A percentile compares a stretch with the other conserved stretches of the same genome.
phyloP scores from a whole-genome alignment of 2,888 invertebrate species.

The Pomacea canaliculata region DNA sequence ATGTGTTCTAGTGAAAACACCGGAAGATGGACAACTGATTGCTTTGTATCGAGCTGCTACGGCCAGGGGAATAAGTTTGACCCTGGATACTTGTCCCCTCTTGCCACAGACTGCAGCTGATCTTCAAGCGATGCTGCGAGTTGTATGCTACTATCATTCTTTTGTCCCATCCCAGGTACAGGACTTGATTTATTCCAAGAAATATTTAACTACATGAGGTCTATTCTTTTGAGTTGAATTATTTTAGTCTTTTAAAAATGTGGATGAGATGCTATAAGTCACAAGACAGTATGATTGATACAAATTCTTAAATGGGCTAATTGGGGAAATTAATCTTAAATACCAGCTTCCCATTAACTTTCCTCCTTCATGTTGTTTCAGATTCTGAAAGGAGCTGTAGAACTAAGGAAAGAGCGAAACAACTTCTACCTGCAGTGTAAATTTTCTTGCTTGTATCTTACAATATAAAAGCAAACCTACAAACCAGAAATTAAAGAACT shows the following conservation, averaged over 20 bases:
- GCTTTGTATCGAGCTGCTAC: constrained; percentile 23
- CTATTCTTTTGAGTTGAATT: not conserved
- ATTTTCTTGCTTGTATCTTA: constrained; percentile 25
- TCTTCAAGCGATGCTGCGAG: constrained; percentile 53
- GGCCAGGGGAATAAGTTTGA: constrained; percentile 41
- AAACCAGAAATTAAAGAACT: too few species aligned
- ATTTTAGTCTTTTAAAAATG: not conserved
- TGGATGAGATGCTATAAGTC: not conserved
- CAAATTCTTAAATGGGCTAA: not conserved
- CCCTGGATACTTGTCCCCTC: constrained; percentile 46
- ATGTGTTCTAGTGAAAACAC: constrained; percentile 34
- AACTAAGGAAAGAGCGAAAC: constrained; percentile 54
- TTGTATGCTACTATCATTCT: constrained; percentile 50
- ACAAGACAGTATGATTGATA: not conserved
- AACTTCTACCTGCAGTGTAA: constrained; percentile 57
- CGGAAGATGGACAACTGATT: constrained; percentile 28
- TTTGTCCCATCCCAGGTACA: constrained; percentile 54
- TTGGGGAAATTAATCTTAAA: too few species aligned
- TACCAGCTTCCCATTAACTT: not conserved
- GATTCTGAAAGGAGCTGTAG: constrained; percentile 58
- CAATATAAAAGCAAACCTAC: too few species aligned
- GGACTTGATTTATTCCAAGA: not conserved
- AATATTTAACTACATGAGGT: not conserved
- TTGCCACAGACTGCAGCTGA: constrained; percentile 52
- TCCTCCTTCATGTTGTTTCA: constrained; percentile 33